Evolutionary conservation across 2,888 invertebrate species (phyloP).

Genomic region (Blastobasis lacticolella): DNA sequence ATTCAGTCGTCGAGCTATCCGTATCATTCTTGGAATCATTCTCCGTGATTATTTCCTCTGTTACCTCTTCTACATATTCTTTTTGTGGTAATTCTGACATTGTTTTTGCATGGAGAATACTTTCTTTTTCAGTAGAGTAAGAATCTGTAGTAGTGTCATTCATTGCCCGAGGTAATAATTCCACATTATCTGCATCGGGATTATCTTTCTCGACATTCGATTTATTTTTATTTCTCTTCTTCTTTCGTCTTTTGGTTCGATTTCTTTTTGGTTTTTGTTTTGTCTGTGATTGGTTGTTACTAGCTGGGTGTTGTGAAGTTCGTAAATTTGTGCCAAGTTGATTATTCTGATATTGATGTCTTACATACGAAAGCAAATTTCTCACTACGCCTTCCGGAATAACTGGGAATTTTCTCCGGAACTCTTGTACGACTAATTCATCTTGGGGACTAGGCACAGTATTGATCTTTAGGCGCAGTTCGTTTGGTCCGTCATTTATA

Average conservation of each 20-base stretch:
- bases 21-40: too few species aligned
- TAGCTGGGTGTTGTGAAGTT: background rate
- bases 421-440: conserved; percentile 16
- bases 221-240: background rate
- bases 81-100: too few species aligned
- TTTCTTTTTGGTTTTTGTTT: background rate
- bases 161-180: too few species aligned
- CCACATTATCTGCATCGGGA: too few species aligned
- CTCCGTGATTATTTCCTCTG: too few species aligned
- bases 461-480: background rate
- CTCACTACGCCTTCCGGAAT: conserved; percentile 21
- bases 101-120: too few species aligned
- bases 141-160: too few species aligned
- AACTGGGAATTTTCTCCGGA: conserved; percentile 20
- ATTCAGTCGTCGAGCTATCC: too few species aligned
- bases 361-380: conserved; percentile 19
- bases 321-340: background rate
- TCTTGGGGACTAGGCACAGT: conserved; percentile 8
- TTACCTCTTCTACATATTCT: too few species aligned
- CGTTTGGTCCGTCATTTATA: background rate
- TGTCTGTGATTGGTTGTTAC: background rate
- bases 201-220: too few species aligned
- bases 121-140: too few species aligned
- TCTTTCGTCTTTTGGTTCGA: background rate
- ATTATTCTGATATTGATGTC: conserved; percentile 13